A percentile compares a stretch with the other conserved stretches of the same genome.
phyloP scores from a whole-genome alignment of 53 echinoderm and acorn worm genomes.

The Echinometra lucunter region DNA sequence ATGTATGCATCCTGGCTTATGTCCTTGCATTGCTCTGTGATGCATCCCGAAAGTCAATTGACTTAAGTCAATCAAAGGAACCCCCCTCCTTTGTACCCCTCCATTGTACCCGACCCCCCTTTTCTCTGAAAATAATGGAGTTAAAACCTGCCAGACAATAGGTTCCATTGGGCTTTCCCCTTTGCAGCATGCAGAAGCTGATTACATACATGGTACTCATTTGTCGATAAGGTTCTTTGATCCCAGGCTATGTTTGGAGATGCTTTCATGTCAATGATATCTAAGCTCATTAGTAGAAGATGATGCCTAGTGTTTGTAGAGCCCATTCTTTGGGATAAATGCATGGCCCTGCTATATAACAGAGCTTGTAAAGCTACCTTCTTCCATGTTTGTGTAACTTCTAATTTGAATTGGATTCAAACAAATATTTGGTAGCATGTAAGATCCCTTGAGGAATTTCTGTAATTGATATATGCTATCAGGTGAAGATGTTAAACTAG shows the following conservation, averaged over 20 bases:
- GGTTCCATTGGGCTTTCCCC: neutral
- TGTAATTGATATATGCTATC: neutral
- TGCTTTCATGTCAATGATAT: constrained; percentile 26
- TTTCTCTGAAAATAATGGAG: constrained; percentile 45
- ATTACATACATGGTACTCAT: constrained; percentile 54
- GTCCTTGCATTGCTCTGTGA: constrained; percentile 15
- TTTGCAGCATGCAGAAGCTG: constrained; percentile 23
- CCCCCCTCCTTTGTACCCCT: constrained; percentile 6
- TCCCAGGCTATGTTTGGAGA: neutral
- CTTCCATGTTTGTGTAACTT: neutral
- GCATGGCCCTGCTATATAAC: neutral
- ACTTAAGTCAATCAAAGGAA: constrained; percentile 31
- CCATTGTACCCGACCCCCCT: neutral
- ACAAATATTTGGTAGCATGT: neutral
- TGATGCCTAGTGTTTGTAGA: constrained; percentile 8
- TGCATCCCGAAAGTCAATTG: constrained; percentile 27
- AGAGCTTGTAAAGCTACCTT: neutral
- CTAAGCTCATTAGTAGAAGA: constrained; percentile 14
- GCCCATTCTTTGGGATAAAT: neutral
- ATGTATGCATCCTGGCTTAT: neutral
- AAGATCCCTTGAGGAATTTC: neutral
- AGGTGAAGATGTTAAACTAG: constrained; percentile 22
- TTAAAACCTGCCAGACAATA: constrained; percentile 30
- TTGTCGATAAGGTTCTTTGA: neutral
- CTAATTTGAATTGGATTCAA: neutral